Evolutionary conservation across 64 coral and sea anemone genomes (phyloP).

Genomic region (Stichodactyla mertensii): DNA sequence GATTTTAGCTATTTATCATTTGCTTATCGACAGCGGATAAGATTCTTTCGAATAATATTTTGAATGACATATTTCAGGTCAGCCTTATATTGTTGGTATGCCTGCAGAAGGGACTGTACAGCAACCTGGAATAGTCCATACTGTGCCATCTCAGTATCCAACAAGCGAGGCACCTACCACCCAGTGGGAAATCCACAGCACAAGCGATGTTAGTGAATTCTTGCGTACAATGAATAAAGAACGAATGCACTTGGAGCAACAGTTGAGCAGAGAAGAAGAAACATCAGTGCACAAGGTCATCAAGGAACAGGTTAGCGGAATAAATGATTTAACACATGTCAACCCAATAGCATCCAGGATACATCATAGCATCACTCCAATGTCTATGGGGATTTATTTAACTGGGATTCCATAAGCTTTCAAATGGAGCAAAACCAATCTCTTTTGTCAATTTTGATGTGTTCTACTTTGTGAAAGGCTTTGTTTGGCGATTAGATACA

Average conservation of each 20-base stretch:
- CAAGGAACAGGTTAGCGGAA: constrained; percentile 68
- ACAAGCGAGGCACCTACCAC: neutral
- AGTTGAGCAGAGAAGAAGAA: constrained; percentile 74
- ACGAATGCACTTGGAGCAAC: constrained; percentile 89
- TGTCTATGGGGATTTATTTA: too few relatives aligned
- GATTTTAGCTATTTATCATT: too few relatives aligned
- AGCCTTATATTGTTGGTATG: neutral
- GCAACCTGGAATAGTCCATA: neutral
- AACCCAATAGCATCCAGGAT: too few relatives aligned
- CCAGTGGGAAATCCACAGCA: constrained; percentile 71
- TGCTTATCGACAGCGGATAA: too few relatives aligned
- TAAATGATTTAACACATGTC: too few relatives aligned
- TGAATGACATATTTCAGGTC: neutral
- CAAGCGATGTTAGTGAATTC: constrained; percentile 87
- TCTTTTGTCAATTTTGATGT: too few relatives aligned
- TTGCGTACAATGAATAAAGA: constrained; percentile 90
- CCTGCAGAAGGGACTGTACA: neutral
- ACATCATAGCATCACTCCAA: too few relatives aligned
- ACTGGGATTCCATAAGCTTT: too few relatives aligned
- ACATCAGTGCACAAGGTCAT: constrained; percentile 71
- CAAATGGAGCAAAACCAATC: too few relatives aligned
- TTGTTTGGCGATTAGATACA: too few relatives aligned
- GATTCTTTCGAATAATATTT: neutral
- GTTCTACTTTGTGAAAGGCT: too few relatives aligned
- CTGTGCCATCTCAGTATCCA: neutral